These are phyloP conservation scores for Philereme vetulata DNA, from an alignment of 2,888 invertebrate genomes.

Conservation along the genomic window DNA sequence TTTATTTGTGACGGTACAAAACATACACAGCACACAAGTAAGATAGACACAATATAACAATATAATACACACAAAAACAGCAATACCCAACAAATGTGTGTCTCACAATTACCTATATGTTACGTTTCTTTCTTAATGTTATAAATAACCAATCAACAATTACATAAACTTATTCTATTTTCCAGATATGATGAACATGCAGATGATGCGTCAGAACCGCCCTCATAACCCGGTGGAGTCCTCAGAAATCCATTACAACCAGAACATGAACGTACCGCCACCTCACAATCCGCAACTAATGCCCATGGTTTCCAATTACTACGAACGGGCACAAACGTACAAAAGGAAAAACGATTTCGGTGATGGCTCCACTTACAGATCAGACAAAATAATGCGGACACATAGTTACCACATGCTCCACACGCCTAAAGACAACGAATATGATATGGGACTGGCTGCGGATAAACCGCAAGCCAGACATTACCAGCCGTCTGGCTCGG, in stretches of 20 bases:
- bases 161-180: slow-evolving; percentile 26
- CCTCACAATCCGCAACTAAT: slow-evolving; percentile 60
- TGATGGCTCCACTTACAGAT: slow-evolving; percentile 66
- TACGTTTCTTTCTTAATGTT: neutral
- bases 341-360: slow-evolving; percentile 75
- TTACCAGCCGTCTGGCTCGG: slow-evolving; percentile 62
- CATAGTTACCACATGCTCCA: slow-evolving; percentile 66
- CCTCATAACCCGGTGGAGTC: slow-evolving; percentile 70
- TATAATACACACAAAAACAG: too few species aligned
- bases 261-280: slow-evolving; percentile 55
- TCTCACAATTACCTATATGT: too few species aligned
- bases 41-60: too few species aligned
- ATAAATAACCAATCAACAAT: neutral
- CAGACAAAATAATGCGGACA: slow-evolving; percentile 74
- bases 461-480: slow-evolving; percentile 64
- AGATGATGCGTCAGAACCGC: slow-evolving; percentile 65
- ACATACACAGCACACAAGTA: too few species aligned
- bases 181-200: slow-evolving; percentile 70
- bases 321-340: slow-evolving; percentile 65
- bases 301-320: slow-evolving; percentile 67
- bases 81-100: too few species aligned
- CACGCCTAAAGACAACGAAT: slow-evolving; percentile 48
- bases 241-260: slow-evolving; percentile 70
- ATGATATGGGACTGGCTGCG: slow-evolving; percentile 57
- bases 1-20: too few species aligned